Conservation (phyloP, 2,888 invertebrate species). For the Tetramorium bicarinatum region DNA sequence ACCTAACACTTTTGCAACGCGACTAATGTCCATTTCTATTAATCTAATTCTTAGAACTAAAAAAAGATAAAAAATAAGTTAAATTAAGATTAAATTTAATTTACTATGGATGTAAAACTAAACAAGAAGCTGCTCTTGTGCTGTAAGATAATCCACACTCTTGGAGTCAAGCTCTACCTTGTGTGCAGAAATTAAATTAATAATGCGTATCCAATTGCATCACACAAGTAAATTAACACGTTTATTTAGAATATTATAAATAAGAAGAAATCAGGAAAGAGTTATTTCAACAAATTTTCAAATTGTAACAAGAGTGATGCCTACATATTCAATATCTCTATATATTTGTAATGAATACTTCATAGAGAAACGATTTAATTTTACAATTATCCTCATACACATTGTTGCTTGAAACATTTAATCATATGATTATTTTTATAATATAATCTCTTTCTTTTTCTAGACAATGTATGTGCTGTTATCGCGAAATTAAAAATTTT, state of each 20-base stretch:
- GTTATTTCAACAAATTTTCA: neutral
- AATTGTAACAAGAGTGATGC: neutral
- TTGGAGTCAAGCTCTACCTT: neutral
- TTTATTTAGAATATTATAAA: neutral
- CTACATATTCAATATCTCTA: neutral
- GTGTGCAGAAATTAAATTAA: neutral
- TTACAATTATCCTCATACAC: neutral
- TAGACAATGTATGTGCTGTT: conserved; percentile 98
- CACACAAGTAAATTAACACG: neutral
- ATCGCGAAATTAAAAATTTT: conserved; percentile 96
- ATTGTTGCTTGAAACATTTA: neutral
- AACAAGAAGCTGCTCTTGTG: no score
- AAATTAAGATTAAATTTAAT: no score
- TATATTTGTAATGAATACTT: neutral
- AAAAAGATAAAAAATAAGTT: no score
- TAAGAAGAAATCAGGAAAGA: neutral
- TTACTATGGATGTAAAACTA: no score
- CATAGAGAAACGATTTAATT: neutral
- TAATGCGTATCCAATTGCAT: neutral
- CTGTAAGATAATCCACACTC: neutral
- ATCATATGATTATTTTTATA: neutral
- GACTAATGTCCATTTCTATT: no score
- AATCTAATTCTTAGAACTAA: no score
- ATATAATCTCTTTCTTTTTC: conserved; percentile 45
- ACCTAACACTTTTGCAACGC: neutral